These are phyloP conservation scores for Lasaia peninsularis DNA, from an alignment of 1,140 invertebrate genomes.

Conservation along the genomic window DNA sequence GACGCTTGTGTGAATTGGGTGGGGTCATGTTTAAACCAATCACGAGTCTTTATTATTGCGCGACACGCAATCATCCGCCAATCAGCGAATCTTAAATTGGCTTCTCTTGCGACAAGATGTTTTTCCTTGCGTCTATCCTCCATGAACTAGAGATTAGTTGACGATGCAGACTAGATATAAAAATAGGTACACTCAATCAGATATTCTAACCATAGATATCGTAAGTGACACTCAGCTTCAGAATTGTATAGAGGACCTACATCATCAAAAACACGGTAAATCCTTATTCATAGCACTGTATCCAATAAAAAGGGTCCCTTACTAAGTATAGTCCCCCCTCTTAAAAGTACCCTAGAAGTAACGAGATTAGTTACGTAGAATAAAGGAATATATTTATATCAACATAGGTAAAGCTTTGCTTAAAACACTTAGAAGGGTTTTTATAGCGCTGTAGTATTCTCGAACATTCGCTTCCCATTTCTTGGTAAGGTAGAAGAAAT, in stretches of 20 bases:
- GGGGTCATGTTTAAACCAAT: too few species aligned
- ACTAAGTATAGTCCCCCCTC: neutral
- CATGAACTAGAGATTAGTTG: slow-evolving; percentile 41
- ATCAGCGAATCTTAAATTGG: too few species aligned
- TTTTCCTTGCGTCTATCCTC: too few species aligned
- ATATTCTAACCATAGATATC: slow-evolving; percentile 74
- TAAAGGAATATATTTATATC: slow-evolving; percentile 16
- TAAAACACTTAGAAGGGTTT: slow-evolving; percentile 52
- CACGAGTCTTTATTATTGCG: too few species aligned
- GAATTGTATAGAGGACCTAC: slow-evolving; percentile 43
- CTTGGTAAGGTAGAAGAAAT: slow-evolving; percentile 53
- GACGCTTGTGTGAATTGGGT: too few species aligned
- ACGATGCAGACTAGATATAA: slow-evolving; percentile 36
- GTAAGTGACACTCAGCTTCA: slow-evolving; percentile 64
- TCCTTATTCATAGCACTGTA: slow-evolving; percentile 33
- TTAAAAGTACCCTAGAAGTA: slow-evolving; percentile 5
- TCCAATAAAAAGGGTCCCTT: slow-evolving; percentile 13
- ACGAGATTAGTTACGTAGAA: slow-evolving; percentile 13
- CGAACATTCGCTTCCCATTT: slow-evolving; percentile 45
- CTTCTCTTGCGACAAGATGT: too few species aligned
- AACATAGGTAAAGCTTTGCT: slow-evolving; percentile 62
- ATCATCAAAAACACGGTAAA: slow-evolving; percentile 30
- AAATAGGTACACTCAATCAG: slow-evolving; percentile 44
- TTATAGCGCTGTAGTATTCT: slow-evolving; percentile 57
- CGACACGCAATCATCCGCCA: too few species aligned